Conservation (phyloP, 1,140 invertebrate genomes). For the Drosophila melanica region DNA sequence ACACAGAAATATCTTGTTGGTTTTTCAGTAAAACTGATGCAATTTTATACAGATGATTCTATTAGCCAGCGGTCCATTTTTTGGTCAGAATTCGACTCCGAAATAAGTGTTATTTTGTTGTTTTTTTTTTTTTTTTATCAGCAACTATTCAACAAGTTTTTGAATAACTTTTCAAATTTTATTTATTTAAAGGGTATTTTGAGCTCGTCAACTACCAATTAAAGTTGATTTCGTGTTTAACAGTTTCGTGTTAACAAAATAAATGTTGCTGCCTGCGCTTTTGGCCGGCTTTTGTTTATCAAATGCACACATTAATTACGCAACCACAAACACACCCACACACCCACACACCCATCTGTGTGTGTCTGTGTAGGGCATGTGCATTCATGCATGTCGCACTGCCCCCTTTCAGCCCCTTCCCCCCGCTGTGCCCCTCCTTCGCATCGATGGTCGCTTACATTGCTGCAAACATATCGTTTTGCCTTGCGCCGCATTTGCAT, state of each 20-base stretch:
- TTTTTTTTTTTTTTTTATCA: no score
- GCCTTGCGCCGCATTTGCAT: constrained; percentile 67
- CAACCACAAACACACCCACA: constrained; percentile 24
- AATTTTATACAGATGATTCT: no score
- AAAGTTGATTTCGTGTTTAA: not conserved
- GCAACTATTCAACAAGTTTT: no score
- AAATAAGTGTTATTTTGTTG: no score
- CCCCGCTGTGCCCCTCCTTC: not conserved
- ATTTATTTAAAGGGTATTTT: not conserved
- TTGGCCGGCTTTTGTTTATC: constrained; percentile 37
- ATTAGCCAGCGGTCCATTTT: no score
- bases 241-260: constrained; percentile 16
- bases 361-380: constrained; percentile 13
- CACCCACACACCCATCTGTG: not conserved
- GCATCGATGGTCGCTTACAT: constrained; percentile 16
- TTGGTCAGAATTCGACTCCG: no score
- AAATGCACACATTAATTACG: constrained; percentile 48
- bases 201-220: not conserved
- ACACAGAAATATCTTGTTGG: no score
- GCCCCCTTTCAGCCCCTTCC: no score
- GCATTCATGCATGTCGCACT: constrained; percentile 40
- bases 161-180: no score
- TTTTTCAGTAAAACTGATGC: no score
- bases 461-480: constrained; percentile 45
- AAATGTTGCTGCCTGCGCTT: constrained; percentile 17